Percentiles rank a stretch among this genome's conserved stretches.
These are phyloP conservation scores for Scelioninae gen. 2 DNA, from an alignment of 2,888 invertebrate species.

Conservation along the genomic window DNA sequence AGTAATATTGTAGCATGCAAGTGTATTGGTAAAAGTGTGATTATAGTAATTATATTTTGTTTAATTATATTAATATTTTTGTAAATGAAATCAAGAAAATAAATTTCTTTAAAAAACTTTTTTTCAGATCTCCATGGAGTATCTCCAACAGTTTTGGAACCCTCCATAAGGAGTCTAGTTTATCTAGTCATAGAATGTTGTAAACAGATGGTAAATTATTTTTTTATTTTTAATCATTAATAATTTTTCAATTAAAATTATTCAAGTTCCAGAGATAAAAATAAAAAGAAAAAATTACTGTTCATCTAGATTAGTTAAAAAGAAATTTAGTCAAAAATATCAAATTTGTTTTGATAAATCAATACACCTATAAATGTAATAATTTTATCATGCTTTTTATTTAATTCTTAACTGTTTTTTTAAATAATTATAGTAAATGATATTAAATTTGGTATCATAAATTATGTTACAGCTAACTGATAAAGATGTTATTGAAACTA, in stretches of 20 bases:
- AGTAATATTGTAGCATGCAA: too few relatives aligned
- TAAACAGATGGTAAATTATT: slow-evolving; percentile 27
- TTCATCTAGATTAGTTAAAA: too few relatives aligned
- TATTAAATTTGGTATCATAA: not conserved
- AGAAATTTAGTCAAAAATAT: too few relatives aligned
- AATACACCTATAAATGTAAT: too few relatives aligned
- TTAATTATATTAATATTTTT: too few relatives aligned
- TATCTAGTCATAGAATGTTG: slow-evolving; percentile 14
- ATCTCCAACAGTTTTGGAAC: not conserved
- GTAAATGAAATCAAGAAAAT: too few relatives aligned
- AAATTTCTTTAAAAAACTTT: too few relatives aligned
- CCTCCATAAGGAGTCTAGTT: slow-evolving; percentile 5
- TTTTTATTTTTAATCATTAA: not conserved
- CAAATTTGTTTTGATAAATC: too few relatives aligned
- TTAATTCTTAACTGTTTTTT: not conserved
- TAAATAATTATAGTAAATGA: not conserved
- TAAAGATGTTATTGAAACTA: slow-evolving; percentile 76
- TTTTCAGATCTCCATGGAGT: slow-evolving; percentile 12
- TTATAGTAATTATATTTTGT: too few relatives aligned
- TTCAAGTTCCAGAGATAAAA: too few relatives aligned
- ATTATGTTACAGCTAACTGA: slow-evolving; percentile 11
- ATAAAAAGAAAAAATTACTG: too few relatives aligned
- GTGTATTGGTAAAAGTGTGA: too few relatives aligned
- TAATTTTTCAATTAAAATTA: not conserved
- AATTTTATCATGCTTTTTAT: not conserved